Evolutionary conservation across 2,888 invertebrate genomes (phyloP).

Genomic region (Stenolophus ochropezus): DNA sequence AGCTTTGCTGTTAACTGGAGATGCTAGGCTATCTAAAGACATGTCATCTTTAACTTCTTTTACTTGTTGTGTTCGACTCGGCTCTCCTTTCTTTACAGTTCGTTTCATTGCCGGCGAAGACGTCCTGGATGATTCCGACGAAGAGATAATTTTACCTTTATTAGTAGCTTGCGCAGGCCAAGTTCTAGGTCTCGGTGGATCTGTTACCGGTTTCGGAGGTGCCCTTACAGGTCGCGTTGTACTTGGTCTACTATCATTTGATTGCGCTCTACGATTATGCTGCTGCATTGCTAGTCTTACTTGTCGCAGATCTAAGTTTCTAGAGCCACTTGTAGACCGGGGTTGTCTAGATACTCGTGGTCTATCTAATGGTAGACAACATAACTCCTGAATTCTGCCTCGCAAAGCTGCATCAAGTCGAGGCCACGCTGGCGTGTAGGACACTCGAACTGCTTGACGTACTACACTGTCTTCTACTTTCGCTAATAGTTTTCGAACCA

Average conservation of each 20-base stretch:
- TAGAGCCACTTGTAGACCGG: conserved; percentile 66
- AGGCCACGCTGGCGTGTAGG: conserved; percentile 79
- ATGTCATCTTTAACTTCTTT: conserved; percentile 71
- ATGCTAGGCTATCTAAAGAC: conserved; percentile 75
- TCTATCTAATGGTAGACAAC: conserved; percentile 73
- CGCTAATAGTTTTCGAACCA: conserved; percentile 79
- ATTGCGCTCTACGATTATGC: conserved; percentile 70
- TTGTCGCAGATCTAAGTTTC: conserved; percentile 72
- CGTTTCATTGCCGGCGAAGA: conserved; percentile 77
- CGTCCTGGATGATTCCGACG: conserved; percentile 80
- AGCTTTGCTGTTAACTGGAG: conserved; percentile 67
- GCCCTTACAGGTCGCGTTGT: conserved; percentile 33
- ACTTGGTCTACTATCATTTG: conserved; percentile 66
- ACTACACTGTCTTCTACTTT: conserved; percentile 83
- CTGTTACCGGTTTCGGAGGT: conserved; percentile 43
- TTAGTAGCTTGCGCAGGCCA: conserved; percentile 56
- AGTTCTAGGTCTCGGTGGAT: conserved; percentile 50
- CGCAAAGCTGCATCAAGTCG: conserved; percentile 78
- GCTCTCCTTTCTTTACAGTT: conserved; percentile 68
- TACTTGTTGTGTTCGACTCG: conserved; percentile 67
- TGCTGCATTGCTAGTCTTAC: conserved; percentile 72
- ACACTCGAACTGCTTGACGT: conserved; percentile 80
- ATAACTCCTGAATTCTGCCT: conserved; percentile 79
- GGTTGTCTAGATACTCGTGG: conserved; percentile 70
- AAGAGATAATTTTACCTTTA: conserved; percentile 59